Evolutionary conservation across 1,140 invertebrate species (phyloP), one percentile per base, ranked within the genome.

Genomic region (Ceratosolen fusciceps): DNA sequence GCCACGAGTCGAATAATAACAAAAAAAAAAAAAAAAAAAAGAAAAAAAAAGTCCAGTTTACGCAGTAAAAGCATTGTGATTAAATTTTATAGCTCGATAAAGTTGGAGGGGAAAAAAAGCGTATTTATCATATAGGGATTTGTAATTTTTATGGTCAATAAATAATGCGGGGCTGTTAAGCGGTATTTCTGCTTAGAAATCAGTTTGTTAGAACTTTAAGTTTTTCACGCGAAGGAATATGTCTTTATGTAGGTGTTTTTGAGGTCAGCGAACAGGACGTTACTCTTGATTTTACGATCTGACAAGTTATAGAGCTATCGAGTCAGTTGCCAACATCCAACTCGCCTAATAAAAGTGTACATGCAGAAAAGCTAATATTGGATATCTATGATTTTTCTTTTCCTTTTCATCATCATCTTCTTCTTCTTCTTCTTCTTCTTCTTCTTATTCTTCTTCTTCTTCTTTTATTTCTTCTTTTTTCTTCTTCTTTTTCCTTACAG

Each of bases 171-270:
- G 12, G 19, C 29, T 0, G 31, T 65, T 65, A n/a, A 65, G n/a
- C 9, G 7, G 34, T 65, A 37, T 10, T 65, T 65, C 10, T 65
- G 3, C 34, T 21, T 8, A 7, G 14, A 37, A 65, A 31, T 65
- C 34, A 65, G 31, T 65, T 65, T 65, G 60, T 65, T 31, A 37
- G 21, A 65, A 65, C 14, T 65, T 37, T 16, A 19, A 65, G 19
- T 19, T 65, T 65, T 65, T 65, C 37, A 37, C 26, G 37, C n/a
- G 1, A 0, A 16, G 14, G 16, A 37, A 65, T 37, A 37, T 65
- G 60, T 65, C 60, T 65, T 65, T 65, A 65, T n/a, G n/a, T 65
- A 65, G 60, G 60, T 65, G 31, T 37, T 65, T 37, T 65, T 65
- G 34, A 65, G 31, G 60, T 65, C 60, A 65, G 16, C 37, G 60